Evolutionary conservation across 2,113 vertebrate genomes (phyloP).

Genomic region (human (Homo sapiens)): DNA sequence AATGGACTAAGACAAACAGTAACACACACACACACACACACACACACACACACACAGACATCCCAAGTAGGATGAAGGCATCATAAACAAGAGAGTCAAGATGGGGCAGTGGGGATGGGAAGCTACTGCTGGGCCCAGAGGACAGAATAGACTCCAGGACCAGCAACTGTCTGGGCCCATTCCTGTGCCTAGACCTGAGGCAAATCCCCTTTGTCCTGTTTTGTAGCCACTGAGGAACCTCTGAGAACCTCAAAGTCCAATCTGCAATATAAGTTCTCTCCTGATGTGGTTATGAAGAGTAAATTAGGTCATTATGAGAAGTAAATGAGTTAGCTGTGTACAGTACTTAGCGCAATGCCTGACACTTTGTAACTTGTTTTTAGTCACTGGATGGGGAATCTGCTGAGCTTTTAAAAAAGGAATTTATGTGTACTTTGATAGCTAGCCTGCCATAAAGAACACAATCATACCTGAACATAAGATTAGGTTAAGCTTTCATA

Average conservation of each 20-base stretch:
- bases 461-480: neutral
- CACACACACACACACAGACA: no score
- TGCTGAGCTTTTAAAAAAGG: neutral
- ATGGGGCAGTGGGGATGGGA: neutral
- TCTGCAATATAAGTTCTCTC: neutral
- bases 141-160: neutral
- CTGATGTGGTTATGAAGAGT: neutral
- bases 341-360: neutral
- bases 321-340: neutral
- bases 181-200: neutral
- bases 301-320: neutral
- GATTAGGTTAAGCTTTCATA: neutral
- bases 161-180: no score
- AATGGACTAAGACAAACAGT: neutral
- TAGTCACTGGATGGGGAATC: neutral
- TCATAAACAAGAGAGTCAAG: neutral
- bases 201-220: neutral
- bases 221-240: neutral
- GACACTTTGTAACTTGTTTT: neutral
- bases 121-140: neutral
- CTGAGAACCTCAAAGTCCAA: neutral
- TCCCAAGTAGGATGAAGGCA: neutral
- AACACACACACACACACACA: neutral
- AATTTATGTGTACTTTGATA: neutral
- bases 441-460: neutral